A percentile compares a stretch with the other conserved stretches of the same genome.
These are phyloP conservation scores for Coelopa pilipes DNA, from an alignment of 2,888 invertebrate species.

Conservation along the genomic window DNA sequence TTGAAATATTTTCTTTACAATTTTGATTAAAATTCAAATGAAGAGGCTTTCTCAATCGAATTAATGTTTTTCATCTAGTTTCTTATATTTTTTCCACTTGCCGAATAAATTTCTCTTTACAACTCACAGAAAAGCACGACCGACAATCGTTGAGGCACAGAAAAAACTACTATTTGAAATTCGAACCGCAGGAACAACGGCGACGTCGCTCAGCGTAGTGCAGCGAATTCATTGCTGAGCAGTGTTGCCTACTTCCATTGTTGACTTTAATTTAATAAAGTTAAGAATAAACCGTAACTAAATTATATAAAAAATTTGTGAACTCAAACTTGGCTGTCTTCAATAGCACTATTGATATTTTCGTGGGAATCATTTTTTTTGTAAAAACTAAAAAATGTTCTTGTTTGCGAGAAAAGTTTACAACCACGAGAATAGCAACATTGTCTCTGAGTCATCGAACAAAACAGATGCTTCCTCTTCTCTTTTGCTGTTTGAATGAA, in stretches of 20 bases:
- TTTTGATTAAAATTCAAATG: conserved; percentile 38
- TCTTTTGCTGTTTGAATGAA: background rate
- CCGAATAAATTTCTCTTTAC: conserved; percentile 25
- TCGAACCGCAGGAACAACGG: conserved; percentile 21
- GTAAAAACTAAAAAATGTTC: no score
- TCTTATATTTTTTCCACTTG: conserved; percentile 41
- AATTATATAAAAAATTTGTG: no score
- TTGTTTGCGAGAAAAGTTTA: no score
- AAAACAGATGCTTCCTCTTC: background rate
- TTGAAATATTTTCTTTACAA: conserved; percentile 34
- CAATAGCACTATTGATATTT: no score
- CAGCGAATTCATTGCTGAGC: conserved; percentile 8
- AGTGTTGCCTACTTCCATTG: conserved; percentile 1
- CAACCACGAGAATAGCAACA: background rate
- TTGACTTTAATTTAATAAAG: background rate
- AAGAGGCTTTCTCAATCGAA: conserved; percentile 25
- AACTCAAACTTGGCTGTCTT: no score
- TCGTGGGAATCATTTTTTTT: no score
- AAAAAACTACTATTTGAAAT: conserved; percentile 31
- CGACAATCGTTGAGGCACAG: conserved; percentile 10
- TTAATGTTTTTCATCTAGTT: conserved; percentile 21
- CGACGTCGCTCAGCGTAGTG: background rate
- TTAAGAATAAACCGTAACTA: no score
- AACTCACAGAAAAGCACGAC: conserved; percentile 18
- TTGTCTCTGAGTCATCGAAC: conserved; percentile 4